phyloP scores from a whole-genome alignment of 1,140 invertebrate genomes.

The Ectropis grisescens region DNA sequence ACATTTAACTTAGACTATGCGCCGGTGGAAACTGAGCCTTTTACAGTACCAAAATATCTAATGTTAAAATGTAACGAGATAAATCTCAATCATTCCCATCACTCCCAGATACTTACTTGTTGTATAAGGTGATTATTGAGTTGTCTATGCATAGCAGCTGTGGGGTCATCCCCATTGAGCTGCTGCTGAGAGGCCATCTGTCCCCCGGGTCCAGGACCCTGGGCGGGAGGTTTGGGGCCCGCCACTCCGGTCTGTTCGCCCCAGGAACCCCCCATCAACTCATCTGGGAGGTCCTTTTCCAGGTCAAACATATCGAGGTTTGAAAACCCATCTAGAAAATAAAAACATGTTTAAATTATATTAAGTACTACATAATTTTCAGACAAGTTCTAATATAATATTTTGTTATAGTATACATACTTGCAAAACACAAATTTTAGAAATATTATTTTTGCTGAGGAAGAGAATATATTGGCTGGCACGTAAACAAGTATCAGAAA shows the following conservation, averaged over 20 bases:
- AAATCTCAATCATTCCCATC: no score
- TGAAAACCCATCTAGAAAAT: slow-evolving; percentile 77
- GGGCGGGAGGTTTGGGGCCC: slow-evolving; percentile 78
- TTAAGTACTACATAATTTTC: slow-evolving; percentile 2
- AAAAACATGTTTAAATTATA: slow-evolving; percentile 1
- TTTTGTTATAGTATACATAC: no score
- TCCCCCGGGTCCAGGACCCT: slow-evolving; percentile 81
- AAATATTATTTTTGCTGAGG: no score
- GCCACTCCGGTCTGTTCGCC: slow-evolving; percentile 74
- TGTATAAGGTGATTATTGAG: slow-evolving; percentile 77
- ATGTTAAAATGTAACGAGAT: no score
- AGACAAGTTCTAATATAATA: neutral
- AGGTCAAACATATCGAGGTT: slow-evolving; percentile 88
- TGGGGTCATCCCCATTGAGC: slow-evolving; percentile 77
- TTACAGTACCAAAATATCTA: no score
- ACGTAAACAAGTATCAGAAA: no score
- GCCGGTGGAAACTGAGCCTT: no score
- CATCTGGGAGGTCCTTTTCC: slow-evolving; percentile 94
- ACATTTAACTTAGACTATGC: no score
- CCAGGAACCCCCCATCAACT: slow-evolving; percentile 85
- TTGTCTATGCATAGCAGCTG: slow-evolving; percentile 73
- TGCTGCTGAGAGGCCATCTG: slow-evolving; percentile 64
- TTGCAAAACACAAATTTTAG: no score
- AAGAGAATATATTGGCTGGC: no score
- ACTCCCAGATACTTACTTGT: slow-evolving; percentile 66